Evolutionary conservation across 1,140 invertebrate species (phyloP).

Genomic region (Choristoneura fumiferana): DNA sequence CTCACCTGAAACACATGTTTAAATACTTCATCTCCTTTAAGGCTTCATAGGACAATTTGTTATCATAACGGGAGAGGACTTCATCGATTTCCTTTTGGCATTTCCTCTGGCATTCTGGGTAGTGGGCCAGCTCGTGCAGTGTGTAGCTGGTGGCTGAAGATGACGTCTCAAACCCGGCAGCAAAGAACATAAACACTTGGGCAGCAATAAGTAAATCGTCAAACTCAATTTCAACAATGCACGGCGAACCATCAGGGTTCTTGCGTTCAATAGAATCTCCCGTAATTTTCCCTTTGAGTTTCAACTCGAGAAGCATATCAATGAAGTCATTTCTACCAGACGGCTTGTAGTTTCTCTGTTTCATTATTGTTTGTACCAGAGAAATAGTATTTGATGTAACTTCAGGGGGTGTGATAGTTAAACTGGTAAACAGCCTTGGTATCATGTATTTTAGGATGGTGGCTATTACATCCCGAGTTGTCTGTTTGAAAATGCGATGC

Average conservation of each 20-base stretch:
- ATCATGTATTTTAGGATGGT: constrained; percentile 3
- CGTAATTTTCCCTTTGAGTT: constrained; percentile 39
- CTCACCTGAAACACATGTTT: constrained; percentile 8
- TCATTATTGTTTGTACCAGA: constrained; percentile 24
- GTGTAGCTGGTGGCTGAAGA: too few relatives aligned
- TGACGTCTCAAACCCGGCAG: too few relatives aligned
- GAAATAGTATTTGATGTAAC: not conserved
- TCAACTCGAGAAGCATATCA: constrained; percentile 72
- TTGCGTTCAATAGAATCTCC: constrained; percentile 54
- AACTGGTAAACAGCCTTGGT: not conserved
- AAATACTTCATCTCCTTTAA: too few relatives aligned
- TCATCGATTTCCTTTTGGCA: constrained; percentile 2
- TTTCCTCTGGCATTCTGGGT: not conserved
- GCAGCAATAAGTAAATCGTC: constrained; percentile 37
- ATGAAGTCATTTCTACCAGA: constrained; percentile 69
- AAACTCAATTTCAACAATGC: constrained; percentile 21
- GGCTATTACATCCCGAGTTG: not conserved
- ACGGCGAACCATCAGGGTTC: constrained; percentile 34
- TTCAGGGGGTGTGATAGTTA: not conserved
- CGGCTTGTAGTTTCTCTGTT: constrained; percentile 21
- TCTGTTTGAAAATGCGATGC: not conserved
- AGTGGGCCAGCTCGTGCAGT: constrained; percentile 78
- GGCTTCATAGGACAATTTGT: not conserved
- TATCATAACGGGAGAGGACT: not conserved
- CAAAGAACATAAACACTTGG: constrained; percentile 74